Percentiles rank a stretch among this genome's conserved stretches.
Evolutionary conservation across 2,113 vertebrate genomes (phyloP).

Genomic region (Trematomus loennbergii): DNA sequence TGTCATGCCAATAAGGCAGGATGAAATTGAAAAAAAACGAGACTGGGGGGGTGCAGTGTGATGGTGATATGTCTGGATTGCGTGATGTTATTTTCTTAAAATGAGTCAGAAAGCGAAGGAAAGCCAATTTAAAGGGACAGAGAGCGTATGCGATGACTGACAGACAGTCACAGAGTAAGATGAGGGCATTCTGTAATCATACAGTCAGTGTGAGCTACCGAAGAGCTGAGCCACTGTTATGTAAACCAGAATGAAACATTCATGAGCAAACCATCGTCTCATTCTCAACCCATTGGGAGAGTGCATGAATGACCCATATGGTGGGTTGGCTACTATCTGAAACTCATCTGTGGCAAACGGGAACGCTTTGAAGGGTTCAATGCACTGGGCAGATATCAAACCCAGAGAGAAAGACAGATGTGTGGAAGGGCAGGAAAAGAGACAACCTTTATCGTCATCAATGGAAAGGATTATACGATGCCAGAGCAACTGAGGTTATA

Average conservation of each 20-base stretch:
- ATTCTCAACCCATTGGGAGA: slow-evolving; percentile 35
- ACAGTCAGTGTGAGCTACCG: slow-evolving; percentile 44
- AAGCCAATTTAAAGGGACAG: slow-evolving; percentile 36
- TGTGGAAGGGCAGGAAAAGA: slow-evolving; percentile 11
- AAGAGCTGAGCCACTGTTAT: slow-evolving; percentile 69
- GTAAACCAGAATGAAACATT: slow-evolving; percentile 74
- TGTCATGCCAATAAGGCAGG: slow-evolving; percentile 5
- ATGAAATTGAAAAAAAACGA: slow-evolving; percentile 7
- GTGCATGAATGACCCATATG: slow-evolving; percentile 63
- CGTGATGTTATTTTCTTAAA: slow-evolving; percentile 39
- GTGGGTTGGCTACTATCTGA: slow-evolving; percentile 39
- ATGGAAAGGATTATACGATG: slow-evolving; percentile 30
- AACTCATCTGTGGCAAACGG: slow-evolving; percentile 50
- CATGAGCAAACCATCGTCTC: slow-evolving; percentile 58
- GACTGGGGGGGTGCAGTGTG: background rate
- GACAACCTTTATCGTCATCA: slow-evolving; percentile 36
- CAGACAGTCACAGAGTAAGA: slow-evolving; percentile 5
- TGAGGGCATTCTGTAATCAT: slow-evolving; percentile 52
- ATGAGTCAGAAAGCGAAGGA: slow-evolving; percentile 23
- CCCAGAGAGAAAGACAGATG: slow-evolving; percentile 10
- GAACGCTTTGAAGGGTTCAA: slow-evolving; percentile 30
- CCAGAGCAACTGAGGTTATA: slow-evolving; percentile 38
- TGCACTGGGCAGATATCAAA: slow-evolving; percentile 21
- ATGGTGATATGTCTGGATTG: slow-evolving; percentile 20
- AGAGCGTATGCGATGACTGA: slow-evolving; percentile 5